Conservation (phyloP, 2,888 invertebrate genomes). For the Thalpophila matura region DNA sequence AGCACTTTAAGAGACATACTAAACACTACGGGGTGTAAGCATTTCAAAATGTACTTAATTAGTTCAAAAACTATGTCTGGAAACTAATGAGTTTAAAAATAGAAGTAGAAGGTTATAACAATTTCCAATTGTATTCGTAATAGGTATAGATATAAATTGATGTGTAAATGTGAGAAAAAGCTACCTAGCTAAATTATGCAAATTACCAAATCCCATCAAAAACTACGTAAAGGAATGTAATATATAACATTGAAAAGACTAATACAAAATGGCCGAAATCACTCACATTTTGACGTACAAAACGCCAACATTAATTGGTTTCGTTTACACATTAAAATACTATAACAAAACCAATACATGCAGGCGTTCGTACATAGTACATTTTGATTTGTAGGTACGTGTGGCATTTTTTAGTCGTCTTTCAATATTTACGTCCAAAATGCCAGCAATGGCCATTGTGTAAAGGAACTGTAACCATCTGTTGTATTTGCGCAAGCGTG, state of each 20-base stretch:
- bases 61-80: constrained; percentile 11
- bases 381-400: no score
- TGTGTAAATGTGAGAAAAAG: no score
- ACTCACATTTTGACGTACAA: constrained; percentile 25
- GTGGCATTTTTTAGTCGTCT: no score
- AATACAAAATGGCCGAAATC: constrained; percentile 14
- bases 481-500: constrained; percentile 51
- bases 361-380: no score
- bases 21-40: constrained; percentile 22
- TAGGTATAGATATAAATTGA: no score
- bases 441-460: constrained; percentile 25
- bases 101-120: no score
- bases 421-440: no score
- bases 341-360: no score
- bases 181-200: no score
- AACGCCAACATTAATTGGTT: not conserved
- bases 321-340: not conserved
- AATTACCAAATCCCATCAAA: constrained; percentile 11
- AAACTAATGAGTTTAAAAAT: constrained; percentile 3
- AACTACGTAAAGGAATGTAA: constrained; percentile 12
- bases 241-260: not conserved
- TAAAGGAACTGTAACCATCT: constrained; percentile 24
- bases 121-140: no score
- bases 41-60: not conserved
- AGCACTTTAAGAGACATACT: not conserved